Percentiles rank a stretch among this genome's conserved stretches.
phyloP scores from a whole-genome alignment of 2,888 invertebrate genomes.

The Hermaeophaga mercurialis region DNA sequence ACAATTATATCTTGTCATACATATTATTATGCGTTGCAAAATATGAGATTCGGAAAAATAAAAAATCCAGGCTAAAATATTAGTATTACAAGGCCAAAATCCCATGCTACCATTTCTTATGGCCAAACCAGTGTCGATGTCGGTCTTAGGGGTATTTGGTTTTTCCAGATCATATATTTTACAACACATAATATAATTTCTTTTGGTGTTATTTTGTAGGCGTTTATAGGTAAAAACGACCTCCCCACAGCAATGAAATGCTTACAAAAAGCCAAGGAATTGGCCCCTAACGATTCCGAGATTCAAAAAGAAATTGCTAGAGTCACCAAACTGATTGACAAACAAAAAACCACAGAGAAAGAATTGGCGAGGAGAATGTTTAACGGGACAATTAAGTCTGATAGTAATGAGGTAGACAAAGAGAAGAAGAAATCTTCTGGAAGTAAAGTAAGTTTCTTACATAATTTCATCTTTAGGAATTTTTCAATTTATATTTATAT shows the following conservation, averaged over 20 bases:
- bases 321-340: slow-evolving; percentile 48
- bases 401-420: slow-evolving; percentile 11
- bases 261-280: slow-evolving; percentile 65
- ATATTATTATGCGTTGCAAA: no score
- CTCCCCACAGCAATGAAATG: slow-evolving; percentile 71
- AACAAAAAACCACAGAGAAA: slow-evolving; percentile 59
- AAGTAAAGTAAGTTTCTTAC: slow-evolving; percentile 28
- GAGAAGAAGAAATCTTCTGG: slow-evolving; percentile 17
- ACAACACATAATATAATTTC: not conserved
- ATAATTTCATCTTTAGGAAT: no score
- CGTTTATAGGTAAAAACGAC: slow-evolving; percentile 71
- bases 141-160: no score
- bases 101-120: no score
- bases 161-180: no score
- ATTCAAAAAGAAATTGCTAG: slow-evolving; percentile 59
- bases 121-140: no score
- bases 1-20: no score
- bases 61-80: no score
- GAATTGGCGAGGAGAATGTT: slow-evolving; percentile 62
- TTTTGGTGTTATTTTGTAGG: slow-evolving; percentile 55
- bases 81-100: no score
- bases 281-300: slow-evolving; percentile 67
- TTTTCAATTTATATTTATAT: no score
- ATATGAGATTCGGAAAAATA: no score
- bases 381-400: slow-evolving; percentile 39